Evolutionary conservation across 92 coral and sea anemone genomes (phyloP).

Genomic region (Porites lobata): DNA sequence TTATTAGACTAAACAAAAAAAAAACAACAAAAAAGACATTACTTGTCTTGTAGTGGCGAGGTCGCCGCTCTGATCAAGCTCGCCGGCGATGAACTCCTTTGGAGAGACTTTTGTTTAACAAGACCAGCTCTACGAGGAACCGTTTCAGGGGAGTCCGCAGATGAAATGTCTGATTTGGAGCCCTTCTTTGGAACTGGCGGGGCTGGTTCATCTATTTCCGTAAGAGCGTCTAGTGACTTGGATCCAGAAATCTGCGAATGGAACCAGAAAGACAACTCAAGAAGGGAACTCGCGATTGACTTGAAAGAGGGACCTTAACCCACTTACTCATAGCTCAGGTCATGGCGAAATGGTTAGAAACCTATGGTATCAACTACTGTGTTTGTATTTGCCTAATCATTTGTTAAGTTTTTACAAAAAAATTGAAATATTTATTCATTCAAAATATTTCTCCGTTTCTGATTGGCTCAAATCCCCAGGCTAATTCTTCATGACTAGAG

Average conservation of each 20-base stretch:
- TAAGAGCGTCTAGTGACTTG: constrained; percentile 76
- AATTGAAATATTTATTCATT: too few species aligned
- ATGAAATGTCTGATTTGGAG: constrained; percentile 59
- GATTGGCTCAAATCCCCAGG: too few species aligned
- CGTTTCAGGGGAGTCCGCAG: constrained; percentile 60
- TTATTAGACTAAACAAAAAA: neutral
- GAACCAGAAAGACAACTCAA: too few species aligned
- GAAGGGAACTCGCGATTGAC: too few species aligned
- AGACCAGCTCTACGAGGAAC: constrained; percentile 1
- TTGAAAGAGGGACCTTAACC: too few species aligned
- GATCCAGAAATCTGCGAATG: constrained; percentile 24
- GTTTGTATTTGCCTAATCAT: too few species aligned
- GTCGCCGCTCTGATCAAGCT: constrained; percentile 26
- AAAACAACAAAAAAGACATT: neutral
- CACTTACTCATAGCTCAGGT: too few species aligned
- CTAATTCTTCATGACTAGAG: too few species aligned
- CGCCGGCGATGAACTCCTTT: constrained; percentile 71
- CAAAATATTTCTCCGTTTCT: too few species aligned
- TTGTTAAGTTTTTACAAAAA: too few species aligned
- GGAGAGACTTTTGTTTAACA: constrained; percentile 14
- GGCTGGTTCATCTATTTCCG: constrained; percentile 76
- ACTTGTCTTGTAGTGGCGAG: constrained; percentile 31
- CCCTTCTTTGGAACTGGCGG: constrained; percentile 86
- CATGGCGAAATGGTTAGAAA: too few species aligned
- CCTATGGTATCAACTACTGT: too few species aligned